A percentile compares a stretch with the other conserved stretches of the same genome.
Evolutionary conservation across 1,140 invertebrate genomes (phyloP).

Genomic region (Coelopa frigida): DNA sequence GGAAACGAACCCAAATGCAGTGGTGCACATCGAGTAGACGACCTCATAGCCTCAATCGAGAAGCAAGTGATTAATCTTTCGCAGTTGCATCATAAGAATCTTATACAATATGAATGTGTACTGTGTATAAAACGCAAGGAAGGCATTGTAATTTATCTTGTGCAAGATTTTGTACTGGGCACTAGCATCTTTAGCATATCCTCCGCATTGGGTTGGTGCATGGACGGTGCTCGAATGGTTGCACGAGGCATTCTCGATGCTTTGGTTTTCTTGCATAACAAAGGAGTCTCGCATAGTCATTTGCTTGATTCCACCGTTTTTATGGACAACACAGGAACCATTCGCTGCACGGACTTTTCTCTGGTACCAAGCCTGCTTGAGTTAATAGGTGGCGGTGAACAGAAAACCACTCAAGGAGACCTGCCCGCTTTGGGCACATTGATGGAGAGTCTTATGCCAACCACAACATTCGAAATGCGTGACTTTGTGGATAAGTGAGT

Average conservation of each 20-base stretch:
- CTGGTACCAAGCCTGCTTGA: slow-evolving; percentile 49
- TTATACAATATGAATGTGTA: slow-evolving; percentile 66
- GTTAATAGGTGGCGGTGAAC: slow-evolving; percentile 31
- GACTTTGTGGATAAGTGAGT: slow-evolving; percentile 62
- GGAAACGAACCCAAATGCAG: slow-evolving; percentile 26
- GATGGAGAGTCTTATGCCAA: slow-evolving; percentile 34
- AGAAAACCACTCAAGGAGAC: slow-evolving; percentile 38
- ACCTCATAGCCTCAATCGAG: slow-evolving; percentile 54
- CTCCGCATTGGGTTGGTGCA: slow-evolving; percentile 38
- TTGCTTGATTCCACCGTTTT: slow-evolving; percentile 60
- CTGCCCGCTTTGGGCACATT: slow-evolving; percentile 35
- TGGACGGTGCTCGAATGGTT: slow-evolving; percentile 45
- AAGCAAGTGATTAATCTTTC: slow-evolving; percentile 63
- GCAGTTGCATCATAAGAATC: slow-evolving; percentile 61
- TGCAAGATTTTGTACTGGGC: slow-evolving; percentile 60
- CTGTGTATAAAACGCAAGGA: slow-evolving; percentile 55
- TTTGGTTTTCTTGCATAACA: slow-evolving; percentile 64
- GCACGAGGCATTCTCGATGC: slow-evolving; percentile 58
- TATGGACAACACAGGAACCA: slow-evolving; percentile 50
- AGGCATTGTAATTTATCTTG: slow-evolving; percentile 52
- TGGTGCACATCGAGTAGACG: slow-evolving; percentile 37
- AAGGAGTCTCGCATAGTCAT: slow-evolving; percentile 72
- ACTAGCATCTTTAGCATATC: slow-evolving; percentile 38
- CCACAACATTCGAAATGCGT: slow-evolving; percentile 53
- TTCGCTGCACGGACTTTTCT: slow-evolving; percentile 64